Evolutionary conservation across 2,113 vertebrate genomes (phyloP).

Genomic region (Sus scrofa): T2T-Sscrofa CM000817.6:36939001-36939500

Average conservation of each 20-base stretch:
- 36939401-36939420: too few relatives aligned
- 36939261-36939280: background rate
- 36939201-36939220: background rate
- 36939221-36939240: background rate
- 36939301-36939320: too few relatives aligned
- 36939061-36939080: accelerated
- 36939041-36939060: background rate
- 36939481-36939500: too few relatives aligned
- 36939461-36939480: too few relatives aligned
- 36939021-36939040: background rate
- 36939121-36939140: background rate
- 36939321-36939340: too few relatives aligned
- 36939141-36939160: background rate
- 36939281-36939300: background rate
- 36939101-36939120: background rate
- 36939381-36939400: too few relatives aligned
- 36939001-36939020: background rate
- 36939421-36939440: too few relatives aligned
- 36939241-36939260: background rate
- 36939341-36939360: too few relatives aligned
- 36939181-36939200: background rate
- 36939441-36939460: too few relatives aligned
- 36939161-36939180: background rate
- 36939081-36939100: background rate
- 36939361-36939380: too few relatives aligned